Conservation (phyloP, 2,888 invertebrate species). For the Ennomos quercinarius region DNA sequence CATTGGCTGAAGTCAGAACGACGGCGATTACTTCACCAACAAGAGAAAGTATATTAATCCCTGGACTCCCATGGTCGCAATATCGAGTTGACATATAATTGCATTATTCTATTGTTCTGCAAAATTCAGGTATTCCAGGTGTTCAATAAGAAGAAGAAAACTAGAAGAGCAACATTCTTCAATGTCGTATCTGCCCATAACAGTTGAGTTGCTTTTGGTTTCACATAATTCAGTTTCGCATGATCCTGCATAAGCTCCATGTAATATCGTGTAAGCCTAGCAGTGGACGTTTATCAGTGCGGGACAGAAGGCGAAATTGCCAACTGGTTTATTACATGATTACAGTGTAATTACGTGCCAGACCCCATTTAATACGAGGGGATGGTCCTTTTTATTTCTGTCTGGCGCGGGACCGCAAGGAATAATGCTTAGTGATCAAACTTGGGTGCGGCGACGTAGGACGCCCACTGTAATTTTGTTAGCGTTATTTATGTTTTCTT, state of each 20-base stretch:
- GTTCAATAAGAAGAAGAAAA: no score
- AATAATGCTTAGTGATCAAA: slow-evolving; percentile 40
- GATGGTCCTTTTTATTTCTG: slow-evolving; percentile 44
- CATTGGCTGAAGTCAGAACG: no score
- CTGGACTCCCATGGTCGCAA: no score
- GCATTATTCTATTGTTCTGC: no score
- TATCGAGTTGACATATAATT: no score
- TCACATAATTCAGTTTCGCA: no score
- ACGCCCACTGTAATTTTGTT: slow-evolving; percentile 33
- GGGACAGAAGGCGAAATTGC: slow-evolving; percentile 48
- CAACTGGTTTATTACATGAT: slow-evolving; percentile 52
- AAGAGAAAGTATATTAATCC: no score
- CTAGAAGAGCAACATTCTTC: no score
- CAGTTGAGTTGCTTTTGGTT: no score
- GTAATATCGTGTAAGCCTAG: slow-evolving; percentile 14
- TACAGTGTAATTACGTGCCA: slow-evolving; percentile 50
- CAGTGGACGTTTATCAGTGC: slow-evolving; percentile 45
- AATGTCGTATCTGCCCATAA: no score
- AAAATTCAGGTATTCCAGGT: no score
- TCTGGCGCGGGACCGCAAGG: slow-evolving; percentile 31
- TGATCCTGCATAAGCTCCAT: background rate
- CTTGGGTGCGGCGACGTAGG: slow-evolving; percentile 27
- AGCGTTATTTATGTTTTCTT: slow-evolving; percentile 34
- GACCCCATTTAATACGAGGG: slow-evolving; percentile 43
- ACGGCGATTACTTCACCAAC: no score